Evolutionary conservation across 2,797 vertebrate species (phyloP).

Genomic region (Onychomys arenicola): DNA sequence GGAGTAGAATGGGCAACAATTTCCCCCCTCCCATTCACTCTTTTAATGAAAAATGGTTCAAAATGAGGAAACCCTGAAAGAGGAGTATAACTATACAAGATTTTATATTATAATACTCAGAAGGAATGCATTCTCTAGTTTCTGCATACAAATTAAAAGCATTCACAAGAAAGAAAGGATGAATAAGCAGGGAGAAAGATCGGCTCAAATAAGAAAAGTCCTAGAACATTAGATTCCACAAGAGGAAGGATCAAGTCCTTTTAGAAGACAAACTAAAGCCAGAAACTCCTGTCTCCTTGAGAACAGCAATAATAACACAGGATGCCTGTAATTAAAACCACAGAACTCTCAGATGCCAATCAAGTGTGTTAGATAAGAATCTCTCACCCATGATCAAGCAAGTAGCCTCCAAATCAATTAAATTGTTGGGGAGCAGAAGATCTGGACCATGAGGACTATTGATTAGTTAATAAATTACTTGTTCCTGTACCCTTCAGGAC

Average conservation of each 20-base stretch:
- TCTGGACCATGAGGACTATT: not conserved
- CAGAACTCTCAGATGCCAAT: not conserved
- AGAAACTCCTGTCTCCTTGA: not conserved
- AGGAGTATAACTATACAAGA: conserved; percentile 34
- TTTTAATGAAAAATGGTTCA: conserved; percentile 53
- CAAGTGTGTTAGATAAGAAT: conserved; percentile 1
- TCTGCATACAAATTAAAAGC: conserved; percentile 32
- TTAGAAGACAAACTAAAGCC: not conserved
- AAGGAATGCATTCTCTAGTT: conserved; percentile 4
- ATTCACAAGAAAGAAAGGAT: not conserved
- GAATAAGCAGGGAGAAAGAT: not conserved
- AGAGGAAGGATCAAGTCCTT: conserved; percentile 16
- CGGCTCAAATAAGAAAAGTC: conserved; percentile 16
- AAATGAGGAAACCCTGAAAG: not conserved
- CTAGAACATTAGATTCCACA: not conserved
- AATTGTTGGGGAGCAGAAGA: not conserved
- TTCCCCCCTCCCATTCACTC: not conserved
- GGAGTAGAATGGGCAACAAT: not conserved
- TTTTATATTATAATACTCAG: conserved; percentile 51
- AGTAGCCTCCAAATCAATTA: conserved; percentile 29
- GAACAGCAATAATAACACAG: not conserved
- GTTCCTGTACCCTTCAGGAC: not conserved
- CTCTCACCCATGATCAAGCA: not conserved
- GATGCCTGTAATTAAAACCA: not conserved
- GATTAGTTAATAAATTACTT: conserved; percentile 48